phyloP scores from a whole-genome alignment of 2,113 vertebrate species.

The Apistogramma diplotaenia region DNA sequence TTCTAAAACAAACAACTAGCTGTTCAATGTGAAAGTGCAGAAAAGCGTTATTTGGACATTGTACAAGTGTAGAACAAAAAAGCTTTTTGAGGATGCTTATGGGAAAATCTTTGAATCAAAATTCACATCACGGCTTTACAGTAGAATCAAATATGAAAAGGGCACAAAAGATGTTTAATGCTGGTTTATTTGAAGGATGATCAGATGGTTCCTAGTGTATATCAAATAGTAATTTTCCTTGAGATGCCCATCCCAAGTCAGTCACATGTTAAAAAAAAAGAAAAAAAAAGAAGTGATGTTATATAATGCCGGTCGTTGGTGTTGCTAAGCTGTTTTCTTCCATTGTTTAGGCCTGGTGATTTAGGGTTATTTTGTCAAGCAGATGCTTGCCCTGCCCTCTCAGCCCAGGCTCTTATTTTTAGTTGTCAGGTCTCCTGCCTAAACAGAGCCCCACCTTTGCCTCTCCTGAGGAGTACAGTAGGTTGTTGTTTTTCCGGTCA shows the following conservation, averaged over 20 bases:
- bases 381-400: constrained; percentile 6
- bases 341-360: not conserved
- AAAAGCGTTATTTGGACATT: not conserved
- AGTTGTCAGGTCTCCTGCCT: constrained; percentile 16
- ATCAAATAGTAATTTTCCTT: not conserved
- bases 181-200: not conserved
- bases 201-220: not conserved
- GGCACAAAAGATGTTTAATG: not conserved
- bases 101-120: not conserved
- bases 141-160: not conserved
- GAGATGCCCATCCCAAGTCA: not conserved
- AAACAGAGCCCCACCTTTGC: constrained; percentile 12
- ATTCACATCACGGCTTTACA: not conserved
- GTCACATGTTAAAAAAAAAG: not conserved
- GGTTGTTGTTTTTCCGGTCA: constrained; percentile 58
- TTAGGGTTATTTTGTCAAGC: constrained; percentile 1
- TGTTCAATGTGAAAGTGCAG: not conserved
- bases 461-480: constrained; percentile 31
- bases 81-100: not conserved
- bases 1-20: not conserved
- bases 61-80: not conserved
- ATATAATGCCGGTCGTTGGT: not conserved
- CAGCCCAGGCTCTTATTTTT: constrained; percentile 34
- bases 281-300: not conserved
- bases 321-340: not conserved